Conservation (phyloP, 2,797 vertebrate genomes). For the Gambelia wislizenii region DNA sequence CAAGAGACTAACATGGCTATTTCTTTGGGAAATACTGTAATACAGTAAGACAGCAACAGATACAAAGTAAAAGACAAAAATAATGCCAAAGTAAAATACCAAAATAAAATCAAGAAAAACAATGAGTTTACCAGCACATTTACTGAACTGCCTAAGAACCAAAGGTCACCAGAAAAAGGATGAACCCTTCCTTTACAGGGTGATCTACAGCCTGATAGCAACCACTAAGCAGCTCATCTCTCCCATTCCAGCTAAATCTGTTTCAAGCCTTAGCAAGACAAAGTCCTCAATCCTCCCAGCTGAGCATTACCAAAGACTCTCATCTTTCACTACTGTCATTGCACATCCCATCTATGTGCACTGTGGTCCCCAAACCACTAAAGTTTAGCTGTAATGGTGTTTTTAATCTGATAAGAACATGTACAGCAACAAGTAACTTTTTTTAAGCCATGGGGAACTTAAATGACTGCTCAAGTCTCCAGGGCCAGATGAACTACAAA, state of each 20-base stretch:
- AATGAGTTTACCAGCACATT: background rate
- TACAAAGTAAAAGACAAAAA: background rate
- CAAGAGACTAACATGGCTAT: too few species aligned
- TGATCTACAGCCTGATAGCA: background rate
- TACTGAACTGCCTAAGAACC: background rate
- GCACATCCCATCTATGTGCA: background rate
- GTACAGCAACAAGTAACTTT: background rate
- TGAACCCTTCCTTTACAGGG: background rate
- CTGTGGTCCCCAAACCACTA: background rate
- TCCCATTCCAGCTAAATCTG: background rate
- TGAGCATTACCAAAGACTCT: background rate
- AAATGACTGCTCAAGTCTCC: too few species aligned
- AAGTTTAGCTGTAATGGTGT: background rate
- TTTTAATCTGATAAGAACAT: background rate
- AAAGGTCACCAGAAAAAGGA: background rate
- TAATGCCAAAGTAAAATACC: too few species aligned
- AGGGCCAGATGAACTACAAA: too few species aligned
- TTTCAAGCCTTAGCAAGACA: background rate
- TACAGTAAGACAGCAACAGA: background rate
- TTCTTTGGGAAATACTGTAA: too few species aligned
- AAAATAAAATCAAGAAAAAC: background rate
- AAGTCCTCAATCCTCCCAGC: background rate
- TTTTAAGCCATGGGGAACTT: slow-evolving; percentile 25
- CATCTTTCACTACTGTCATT: background rate
- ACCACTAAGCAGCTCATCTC: background rate